Evolutionary conservation across 2,888 invertebrate genomes (phyloP), one percentile per base, ranked within the genome.

Genomic region (Eucera pruinosa): DNA sequence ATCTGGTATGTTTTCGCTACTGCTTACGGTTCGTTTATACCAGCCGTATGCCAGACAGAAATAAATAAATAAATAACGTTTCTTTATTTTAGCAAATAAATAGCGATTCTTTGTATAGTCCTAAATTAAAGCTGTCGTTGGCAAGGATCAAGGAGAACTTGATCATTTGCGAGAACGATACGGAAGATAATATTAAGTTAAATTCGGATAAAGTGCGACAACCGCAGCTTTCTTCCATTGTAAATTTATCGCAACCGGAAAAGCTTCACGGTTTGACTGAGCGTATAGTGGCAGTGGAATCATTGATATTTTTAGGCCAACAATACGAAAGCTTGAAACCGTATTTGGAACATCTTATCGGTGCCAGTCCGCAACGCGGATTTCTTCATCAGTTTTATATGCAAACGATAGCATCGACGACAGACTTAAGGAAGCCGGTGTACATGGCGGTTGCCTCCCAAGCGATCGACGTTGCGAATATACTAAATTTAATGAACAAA

Each of bases 201-300:
- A 58, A 93, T 87, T 90, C 89, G 15, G 90, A 92, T 65, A 93
- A 93, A 89, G 93, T 92, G 87, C 92, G 92, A 6, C 94, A 94
- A 85, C 95, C 95, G 0, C 91, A 92, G 54, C 91, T 95, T 60
- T 95, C 95, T 76, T 94, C 95, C 1, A 94, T 95, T 78, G 95
- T 96, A 39, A 94, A 96, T 89, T 92, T 97, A 45, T 93, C 93
- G 25, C 94, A 94, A 72, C 94, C 96, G 3, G 96, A 97, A 74
- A 95, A 94, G 68, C 93, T 98, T 18, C 96, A 96, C 90, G 98
- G 98, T 0, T 92, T 99, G 33, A 94, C 96, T 0, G 97, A 98
- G 89, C 94, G 99, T 76, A 95, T 98, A 20, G 97, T 98, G 0
- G 99, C 97, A 0, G 96, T 98, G 0, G 99, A 99, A 93, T 99